A percentile compares a stretch with the other conserved stretches of the same genome.
Conservation (phyloP, 2,888 invertebrate species). For the Magallana nippona region DNA sequence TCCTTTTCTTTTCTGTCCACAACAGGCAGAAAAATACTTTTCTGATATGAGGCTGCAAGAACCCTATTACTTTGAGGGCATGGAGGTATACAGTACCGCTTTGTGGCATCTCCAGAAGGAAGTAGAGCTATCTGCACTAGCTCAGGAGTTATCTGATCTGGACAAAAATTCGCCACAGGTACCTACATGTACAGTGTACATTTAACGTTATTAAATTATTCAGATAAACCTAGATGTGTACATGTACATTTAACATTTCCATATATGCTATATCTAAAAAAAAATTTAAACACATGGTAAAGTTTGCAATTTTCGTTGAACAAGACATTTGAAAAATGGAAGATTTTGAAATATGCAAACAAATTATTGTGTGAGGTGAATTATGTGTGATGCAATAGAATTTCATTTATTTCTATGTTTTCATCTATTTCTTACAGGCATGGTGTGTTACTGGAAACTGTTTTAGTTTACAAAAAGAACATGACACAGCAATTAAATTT, state of each 20-base stretch:
- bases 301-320: too few species aligned
- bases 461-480: slow-evolving; percentile 97
- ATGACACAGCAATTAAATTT: slow-evolving; percentile 98
- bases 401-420: neutral
- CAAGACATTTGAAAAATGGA: too few species aligned
- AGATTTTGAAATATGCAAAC: too few species aligned
- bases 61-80: slow-evolving; percentile 91
- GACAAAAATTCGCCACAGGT: slow-evolving; percentile 80
- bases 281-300: too few species aligned
- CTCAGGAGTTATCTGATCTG: slow-evolving; percentile 80
- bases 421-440: slow-evolving; percentile 83
- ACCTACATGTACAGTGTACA: neutral
- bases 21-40: slow-evolving; percentile 79
- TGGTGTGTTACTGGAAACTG: slow-evolving; percentile 99
- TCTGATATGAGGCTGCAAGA: slow-evolving; percentile 89
- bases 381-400: neutral
- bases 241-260: too few species aligned
- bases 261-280: too few species aligned
- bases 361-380: neutral
- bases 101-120: slow-evolving; percentile 97
- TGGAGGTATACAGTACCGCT: slow-evolving; percentile 97
- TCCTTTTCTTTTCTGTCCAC: slow-evolving; percentile 21
- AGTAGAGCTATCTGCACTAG: slow-evolving; percentile 84
- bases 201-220: too few species aligned
- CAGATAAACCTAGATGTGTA: too few species aligned